Percentiles rank a stretch among this genome's conserved stretches.
Conservation (phyloP, 2,113 vertebrate species). For the Strix aluco region DNA sequence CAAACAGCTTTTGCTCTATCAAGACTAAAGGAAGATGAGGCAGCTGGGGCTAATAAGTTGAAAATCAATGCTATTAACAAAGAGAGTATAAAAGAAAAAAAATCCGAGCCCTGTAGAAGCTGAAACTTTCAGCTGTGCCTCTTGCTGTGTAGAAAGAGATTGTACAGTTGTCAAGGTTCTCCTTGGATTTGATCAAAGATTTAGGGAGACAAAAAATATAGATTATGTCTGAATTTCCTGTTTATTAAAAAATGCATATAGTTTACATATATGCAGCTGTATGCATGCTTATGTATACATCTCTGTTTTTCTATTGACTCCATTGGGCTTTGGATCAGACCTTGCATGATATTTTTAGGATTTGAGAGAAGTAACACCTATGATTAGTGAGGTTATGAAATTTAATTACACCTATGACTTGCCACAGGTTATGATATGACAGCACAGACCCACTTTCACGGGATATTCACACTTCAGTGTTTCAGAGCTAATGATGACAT, state of each 20-base stretch:
- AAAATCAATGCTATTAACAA: constrained; percentile 47
- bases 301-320: not conserved
- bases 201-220: not conserved
- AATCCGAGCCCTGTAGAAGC: not conserved
- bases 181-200: not conserved
- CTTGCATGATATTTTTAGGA: not conserved
- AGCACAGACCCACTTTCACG: not conserved
- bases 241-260: not conserved
- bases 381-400: not conserved
- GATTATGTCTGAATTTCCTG: not conserved
- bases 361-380: not conserved
- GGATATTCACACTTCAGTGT: not conserved
- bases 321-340: not conserved
- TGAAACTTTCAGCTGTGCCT: not conserved
- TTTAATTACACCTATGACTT: not conserved
- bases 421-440: not conserved
- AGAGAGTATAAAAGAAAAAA: not conserved
- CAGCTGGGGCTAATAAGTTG: constrained; percentile 38
- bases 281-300: not conserved
- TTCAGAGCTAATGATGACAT: not conserved
- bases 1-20: not conserved
- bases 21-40: constrained; percentile 26
- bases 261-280: not conserved
- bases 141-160: not conserved
- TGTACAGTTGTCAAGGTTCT: not conserved